These are phyloP conservation scores for Phocoena phocoena DNA, from an alignment of 2,113 vertebrate genomes.

Conservation along the genomic window DNA sequence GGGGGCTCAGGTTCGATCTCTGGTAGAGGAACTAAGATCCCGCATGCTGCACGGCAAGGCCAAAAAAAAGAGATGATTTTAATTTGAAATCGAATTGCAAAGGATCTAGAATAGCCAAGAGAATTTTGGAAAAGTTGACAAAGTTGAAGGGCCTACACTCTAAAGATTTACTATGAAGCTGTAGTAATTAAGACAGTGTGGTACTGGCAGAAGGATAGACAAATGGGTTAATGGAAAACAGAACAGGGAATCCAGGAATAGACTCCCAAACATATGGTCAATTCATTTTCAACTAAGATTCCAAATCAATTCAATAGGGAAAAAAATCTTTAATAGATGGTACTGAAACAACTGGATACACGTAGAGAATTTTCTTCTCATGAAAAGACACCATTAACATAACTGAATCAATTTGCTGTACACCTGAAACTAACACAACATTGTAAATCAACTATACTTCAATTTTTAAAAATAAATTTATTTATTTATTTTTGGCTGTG, in stretches of 20 bases:
- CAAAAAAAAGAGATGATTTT: background rate
- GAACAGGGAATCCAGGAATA: rapidly evolving
- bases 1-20: background rate
- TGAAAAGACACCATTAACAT: background rate
- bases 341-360: background rate
- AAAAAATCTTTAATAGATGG: background rate
- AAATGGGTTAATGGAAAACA: background rate
- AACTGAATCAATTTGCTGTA: background rate
- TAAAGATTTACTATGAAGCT: rapidly evolving
- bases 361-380: rapidly evolving
- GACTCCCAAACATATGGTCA: rapidly evolving
- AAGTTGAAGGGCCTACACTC: background rate
- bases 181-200: rapidly evolving
- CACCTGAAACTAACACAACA: background rate
- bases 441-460: background rate
- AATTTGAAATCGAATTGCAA: background rate
- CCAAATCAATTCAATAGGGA: background rate
- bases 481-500: no score
- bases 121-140: background rate
- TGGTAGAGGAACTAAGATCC: background rate
- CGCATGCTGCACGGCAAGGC: background rate
- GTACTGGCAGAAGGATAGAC: rapidly evolving
- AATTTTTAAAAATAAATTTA: background rate
- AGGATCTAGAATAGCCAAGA: background rate
- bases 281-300: rapidly evolving